Evolutionary conservation across 2,113 vertebrate genomes (phyloP).

Genomic region (Strigops habroptila): DNA sequence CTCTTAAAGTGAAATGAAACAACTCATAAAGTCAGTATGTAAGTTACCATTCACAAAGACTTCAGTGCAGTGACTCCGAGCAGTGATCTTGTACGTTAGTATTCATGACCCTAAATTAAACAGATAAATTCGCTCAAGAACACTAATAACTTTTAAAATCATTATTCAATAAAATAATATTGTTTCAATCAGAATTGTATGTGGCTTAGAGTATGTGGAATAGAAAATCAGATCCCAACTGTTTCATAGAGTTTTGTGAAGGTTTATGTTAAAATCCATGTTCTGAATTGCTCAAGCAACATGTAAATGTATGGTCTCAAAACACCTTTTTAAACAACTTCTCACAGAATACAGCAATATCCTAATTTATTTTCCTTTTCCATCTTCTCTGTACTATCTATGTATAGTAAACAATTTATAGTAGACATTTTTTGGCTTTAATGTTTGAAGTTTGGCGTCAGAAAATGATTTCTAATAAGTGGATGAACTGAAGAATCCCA

Average conservation of each 20-base stretch:
- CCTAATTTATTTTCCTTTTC: neutral
- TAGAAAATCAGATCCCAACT: neutral
- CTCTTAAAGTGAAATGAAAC: neutral
- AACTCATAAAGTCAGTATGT: neutral
- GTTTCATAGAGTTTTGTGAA: neutral
- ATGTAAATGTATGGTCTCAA: neutral
- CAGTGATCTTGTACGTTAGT: fast-evolving
- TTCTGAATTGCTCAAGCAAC: neutral
- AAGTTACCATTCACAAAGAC: neutral
- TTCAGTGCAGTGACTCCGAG: neutral
- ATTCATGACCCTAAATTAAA: neutral
- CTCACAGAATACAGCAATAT: neutral
- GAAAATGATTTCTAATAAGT: slow-evolving; percentile 18
- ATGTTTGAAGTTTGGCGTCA: neutral
- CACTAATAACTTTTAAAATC: neutral
- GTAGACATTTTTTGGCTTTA: neutral
- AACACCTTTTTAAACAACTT: neutral
- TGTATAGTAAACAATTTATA: neutral
- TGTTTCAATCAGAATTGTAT: neutral
- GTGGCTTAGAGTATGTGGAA: neutral
- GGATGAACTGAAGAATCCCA: neutral
- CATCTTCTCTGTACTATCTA: neutral
- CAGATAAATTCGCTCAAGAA: neutral
- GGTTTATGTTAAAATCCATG: neutral
- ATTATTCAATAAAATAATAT: neutral